Percentiles rank a stretch among this genome's conserved stretches.
phyloP scores from a whole-genome alignment of 2,113 vertebrate genomes.

The Forbesichthys agassizii region DNA sequence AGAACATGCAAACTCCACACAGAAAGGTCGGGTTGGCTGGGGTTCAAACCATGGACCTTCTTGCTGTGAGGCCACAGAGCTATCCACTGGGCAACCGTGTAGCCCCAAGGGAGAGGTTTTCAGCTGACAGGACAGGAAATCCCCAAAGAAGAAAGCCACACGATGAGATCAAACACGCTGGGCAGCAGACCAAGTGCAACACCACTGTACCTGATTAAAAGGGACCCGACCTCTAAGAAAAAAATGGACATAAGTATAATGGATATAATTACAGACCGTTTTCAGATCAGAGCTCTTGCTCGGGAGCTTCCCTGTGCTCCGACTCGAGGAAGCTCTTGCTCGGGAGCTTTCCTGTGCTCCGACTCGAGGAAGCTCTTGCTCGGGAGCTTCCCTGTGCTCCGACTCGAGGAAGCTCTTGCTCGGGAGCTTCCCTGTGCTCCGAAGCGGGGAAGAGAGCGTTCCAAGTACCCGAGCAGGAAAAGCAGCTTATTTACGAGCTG shows the following conservation, averaged over 20 bases:
- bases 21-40: no score
- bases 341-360: conserved; percentile 8
- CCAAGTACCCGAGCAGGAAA: conserved; percentile 11
- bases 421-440: conserved; percentile 9
- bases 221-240: conserved; percentile 6
- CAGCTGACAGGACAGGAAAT: conserved; percentile 37
- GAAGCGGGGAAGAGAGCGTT: conserved; percentile 7
- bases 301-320: conserved; percentile 9
- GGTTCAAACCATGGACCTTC: no score
- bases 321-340: conserved; percentile 13
- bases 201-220: conserved; percentile 53
- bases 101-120: conserved; percentile 14
- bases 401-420: conserved; percentile 3
- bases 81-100: no score
- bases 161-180: conserved; percentile 34
- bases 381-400: conserved; percentile 9
- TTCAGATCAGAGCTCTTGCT: neutral
- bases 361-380: conserved; percentile 3
- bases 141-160: conserved; percentile 31
- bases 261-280: no score
- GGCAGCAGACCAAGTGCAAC: conserved; percentile 42
- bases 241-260: no score
- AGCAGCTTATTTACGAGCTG: conserved; percentile 24
- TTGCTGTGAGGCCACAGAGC: no score
- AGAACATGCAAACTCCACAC: no score